Evolutionary conservation across 2,888 invertebrate species (phyloP).

Genomic region (Melieria omissa): DNA sequence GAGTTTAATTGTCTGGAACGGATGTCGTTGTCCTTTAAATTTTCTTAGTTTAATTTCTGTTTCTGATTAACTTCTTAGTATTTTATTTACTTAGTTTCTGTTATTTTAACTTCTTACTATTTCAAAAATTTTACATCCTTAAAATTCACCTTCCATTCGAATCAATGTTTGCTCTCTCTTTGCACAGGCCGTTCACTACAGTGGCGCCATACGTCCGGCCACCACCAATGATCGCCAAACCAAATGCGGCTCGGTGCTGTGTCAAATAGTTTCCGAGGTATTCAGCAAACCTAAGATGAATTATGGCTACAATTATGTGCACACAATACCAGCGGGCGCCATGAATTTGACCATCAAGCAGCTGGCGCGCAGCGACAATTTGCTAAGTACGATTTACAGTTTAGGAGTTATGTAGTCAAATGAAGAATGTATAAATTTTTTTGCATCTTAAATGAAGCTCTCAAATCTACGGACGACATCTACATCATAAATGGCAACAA

Average conservation of each 20-base stretch:
- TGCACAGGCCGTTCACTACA: conserved; percentile 59
- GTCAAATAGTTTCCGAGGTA: conserved; percentile 81
- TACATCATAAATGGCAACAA: conserved; percentile 87
- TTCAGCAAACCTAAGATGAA: conserved; percentile 82
- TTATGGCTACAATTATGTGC: conserved; percentile 83
- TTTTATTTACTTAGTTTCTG: too few species aligned
- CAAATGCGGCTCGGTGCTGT: conserved; percentile 70
- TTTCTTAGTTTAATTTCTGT: too few species aligned
- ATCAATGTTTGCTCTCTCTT: background rate
- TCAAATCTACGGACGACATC: conserved; percentile 79
- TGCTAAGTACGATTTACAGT: conserved; percentile 74
- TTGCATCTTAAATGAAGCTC: conserved; percentile 69
- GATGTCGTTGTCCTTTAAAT: too few species aligned
- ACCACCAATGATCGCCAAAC: conserved; percentile 58
- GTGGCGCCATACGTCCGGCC: conserved; percentile 58
- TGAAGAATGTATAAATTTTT: conserved; percentile 2
- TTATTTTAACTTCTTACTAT: too few species aligned
- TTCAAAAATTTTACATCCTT: too few species aligned
- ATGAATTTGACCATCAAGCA: conserved; percentile 87
- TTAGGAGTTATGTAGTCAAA: background rate
- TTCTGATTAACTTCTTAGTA: too few species aligned
- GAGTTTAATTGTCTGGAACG: too few species aligned
- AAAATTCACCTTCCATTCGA: too few species aligned
- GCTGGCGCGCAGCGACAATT: conserved; percentile 80
- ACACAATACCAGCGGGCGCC: conserved; percentile 85